Evolutionary conservation across 1,140 invertebrate species (phyloP).

Genomic region (Lepidurus packardi): DNA sequence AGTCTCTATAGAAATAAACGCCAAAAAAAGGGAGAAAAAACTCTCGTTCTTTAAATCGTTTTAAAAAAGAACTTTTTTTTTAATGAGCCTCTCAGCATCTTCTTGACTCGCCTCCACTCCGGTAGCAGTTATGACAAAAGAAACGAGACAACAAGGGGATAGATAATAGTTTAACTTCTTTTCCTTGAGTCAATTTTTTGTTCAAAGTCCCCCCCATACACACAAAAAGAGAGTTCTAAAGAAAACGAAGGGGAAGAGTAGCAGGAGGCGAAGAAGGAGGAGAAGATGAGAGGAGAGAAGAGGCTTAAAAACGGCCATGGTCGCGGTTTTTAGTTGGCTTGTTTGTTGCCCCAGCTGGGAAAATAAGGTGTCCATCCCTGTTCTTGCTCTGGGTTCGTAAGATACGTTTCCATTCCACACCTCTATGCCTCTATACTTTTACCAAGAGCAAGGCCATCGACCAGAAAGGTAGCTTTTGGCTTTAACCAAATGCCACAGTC

Average conservation of each 20-base stretch:
- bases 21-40: neutral
- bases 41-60: no score
- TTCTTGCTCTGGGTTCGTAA: neutral
- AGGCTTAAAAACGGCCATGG: constrained; percentile 5
- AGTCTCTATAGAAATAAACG: no score
- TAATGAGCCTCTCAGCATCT: neutral
- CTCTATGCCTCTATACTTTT: neutral
- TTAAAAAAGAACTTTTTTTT: neutral
- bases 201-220: neutral
- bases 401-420: no score
- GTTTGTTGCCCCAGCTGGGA: constrained; percentile 12
- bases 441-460: constrained; percentile 11
- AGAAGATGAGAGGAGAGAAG: neutral
- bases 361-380: neutral
- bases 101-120: neutral
- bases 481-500: neutral
- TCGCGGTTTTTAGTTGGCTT: neutral
- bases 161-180: constrained; percentile 3
- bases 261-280: neutral
- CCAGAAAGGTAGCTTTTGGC: neutral
- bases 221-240: neutral
- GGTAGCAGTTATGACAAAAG: neutral
- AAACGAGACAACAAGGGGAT: neutral
- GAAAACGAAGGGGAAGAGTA: neutral
- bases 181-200: neutral